Percentiles rank a stretch among this genome's conserved stretches.
These are phyloP conservation scores for Microtus ochrogaster DNA, from an alignment of 2,113 vertebrate genomes.

Conservation along the genomic window DNA sequence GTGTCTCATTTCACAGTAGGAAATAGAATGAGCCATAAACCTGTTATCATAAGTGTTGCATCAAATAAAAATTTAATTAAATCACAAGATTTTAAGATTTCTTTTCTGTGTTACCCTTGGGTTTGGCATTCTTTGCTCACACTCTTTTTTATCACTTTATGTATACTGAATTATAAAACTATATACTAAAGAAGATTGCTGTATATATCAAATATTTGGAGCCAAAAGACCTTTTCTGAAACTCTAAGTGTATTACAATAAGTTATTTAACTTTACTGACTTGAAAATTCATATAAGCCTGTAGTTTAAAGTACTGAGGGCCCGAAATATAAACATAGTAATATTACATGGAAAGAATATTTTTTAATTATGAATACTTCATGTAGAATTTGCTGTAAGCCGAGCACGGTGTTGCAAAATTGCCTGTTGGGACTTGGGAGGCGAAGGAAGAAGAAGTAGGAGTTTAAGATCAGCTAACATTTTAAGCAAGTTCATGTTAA, in stretches of 20 bases:
- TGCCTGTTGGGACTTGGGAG: background rate
- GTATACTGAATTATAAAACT: constrained; percentile 1
- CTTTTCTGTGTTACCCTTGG: constrained; percentile 61
- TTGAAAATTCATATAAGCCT: constrained; percentile 51
- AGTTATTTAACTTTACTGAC: constrained; percentile 13
- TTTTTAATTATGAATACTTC: background rate
- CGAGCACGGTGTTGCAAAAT: background rate
- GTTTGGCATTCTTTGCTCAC: constrained; percentile 24
- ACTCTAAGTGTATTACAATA: background rate
- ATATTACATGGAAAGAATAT: background rate
- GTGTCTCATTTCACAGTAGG: constrained; percentile 75
- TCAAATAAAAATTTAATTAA: constrained; percentile 82
- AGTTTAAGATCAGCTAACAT: background rate
- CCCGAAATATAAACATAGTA: background rate
- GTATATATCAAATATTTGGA: constrained; percentile 1
- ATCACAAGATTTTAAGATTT: constrained; percentile 67
- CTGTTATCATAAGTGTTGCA: constrained; percentile 72
- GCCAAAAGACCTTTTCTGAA: constrained; percentile 17
- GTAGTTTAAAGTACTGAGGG: background rate
- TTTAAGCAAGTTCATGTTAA: background rate
- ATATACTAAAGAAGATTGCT: constrained; percentile 31
- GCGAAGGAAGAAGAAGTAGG: background rate
- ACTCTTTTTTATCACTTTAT: constrained; percentile 61
- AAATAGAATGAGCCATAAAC: constrained; percentile 74
- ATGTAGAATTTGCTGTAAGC: background rate